A percentile compares a stretch with the other conserved stretches of the same genome.
phyloP scores from a whole-genome alignment of 2,888 invertebrate genomes.

The Hipparchia semele region DNA sequence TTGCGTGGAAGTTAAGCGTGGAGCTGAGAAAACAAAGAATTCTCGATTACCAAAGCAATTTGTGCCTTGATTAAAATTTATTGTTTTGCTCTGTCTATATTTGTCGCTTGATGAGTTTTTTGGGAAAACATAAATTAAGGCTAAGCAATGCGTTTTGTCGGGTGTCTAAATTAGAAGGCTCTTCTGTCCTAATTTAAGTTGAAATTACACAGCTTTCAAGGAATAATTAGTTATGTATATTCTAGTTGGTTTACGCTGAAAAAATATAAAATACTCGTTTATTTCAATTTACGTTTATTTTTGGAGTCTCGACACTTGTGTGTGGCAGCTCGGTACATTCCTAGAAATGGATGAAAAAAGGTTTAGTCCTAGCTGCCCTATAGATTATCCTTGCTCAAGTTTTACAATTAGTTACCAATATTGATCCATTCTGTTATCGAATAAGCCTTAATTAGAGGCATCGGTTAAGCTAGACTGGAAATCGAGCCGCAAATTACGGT shows the following conservation, averaged over 20 bases:
- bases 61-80: conserved; percentile 71
- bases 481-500: too few relatives aligned
- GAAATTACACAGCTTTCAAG: conserved; percentile 27
- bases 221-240: conserved; percentile 20
- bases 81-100: conserved; percentile 59
- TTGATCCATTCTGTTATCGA: too few relatives aligned
- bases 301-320: too few relatives aligned
- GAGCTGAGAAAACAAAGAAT: conserved; percentile 54
- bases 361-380: too few relatives aligned
- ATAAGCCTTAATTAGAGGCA: too few relatives aligned
- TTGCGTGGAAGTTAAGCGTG: conserved; percentile 3
- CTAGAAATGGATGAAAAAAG: too few relatives aligned
- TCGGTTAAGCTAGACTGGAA: too few relatives aligned
- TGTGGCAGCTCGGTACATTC: too few relatives aligned
- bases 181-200: conserved; percentile 23
- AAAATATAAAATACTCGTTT: background rate
- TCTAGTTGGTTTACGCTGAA: background rate
- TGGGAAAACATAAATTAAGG: conserved; percentile 39
- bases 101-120: conserved; percentile 51
- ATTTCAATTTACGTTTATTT: background rate
- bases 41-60: conserved; percentile 61
- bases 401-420: too few relatives aligned
- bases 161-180: conserved; percentile 26
- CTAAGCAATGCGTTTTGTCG: conserved; percentile 34
- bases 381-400: too few relatives aligned